Base-by-base conservation (phyloP, 2,888 invertebrate species). In the Arrhopalites spinosus region DNA sequence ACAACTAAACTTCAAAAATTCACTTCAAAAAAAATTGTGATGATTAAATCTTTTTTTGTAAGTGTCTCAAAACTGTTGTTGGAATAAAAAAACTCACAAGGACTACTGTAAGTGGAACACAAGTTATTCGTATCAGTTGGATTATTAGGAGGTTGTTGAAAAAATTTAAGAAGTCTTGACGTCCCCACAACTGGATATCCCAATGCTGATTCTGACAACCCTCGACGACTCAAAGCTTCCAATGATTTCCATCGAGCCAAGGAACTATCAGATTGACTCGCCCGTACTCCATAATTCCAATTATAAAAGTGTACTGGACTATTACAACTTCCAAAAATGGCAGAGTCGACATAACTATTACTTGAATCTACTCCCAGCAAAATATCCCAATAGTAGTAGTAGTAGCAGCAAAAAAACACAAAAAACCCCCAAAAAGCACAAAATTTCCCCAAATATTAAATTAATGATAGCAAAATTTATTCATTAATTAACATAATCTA, bases 91-190 rank as follows among this genome's bases (percentile, higher is more conserved):
- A 68, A 74, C 74, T 74, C 74, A 74, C 74, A 67, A 53, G 74
- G 74, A 23, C 74, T 74, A 56, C 68, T 68, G n/a, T 59, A 43
- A 43, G 59, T 53, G 25, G 68, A 68, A 43, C 25, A 74, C 15
- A 61, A 25, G 25, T 30, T 61, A 59, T 72, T 61, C 30, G 50
- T 68, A 68, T 74, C 74, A 43, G 23, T 68, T n/a, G n/a, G n/a
- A n/a, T n/a, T n/a, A n/a, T n/a, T n/a, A 36, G 36, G 11, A 63
- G 74, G 74, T 15, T 56, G 66, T 56, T 74, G 77, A 61, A 82
- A 78, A 74, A 82, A 82, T 73, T 82, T 82, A 25, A 82, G 74
- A 25, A 82, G 78, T 70, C 82, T 75, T 17, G 82, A 82, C 0
- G 80, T 74, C 36, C 82, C 82, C 23, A 82, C 80, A 50, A 79